Conservation (phyloP, 2,113 vertebrate genomes). For the Phaetusa simplex region DNA sequence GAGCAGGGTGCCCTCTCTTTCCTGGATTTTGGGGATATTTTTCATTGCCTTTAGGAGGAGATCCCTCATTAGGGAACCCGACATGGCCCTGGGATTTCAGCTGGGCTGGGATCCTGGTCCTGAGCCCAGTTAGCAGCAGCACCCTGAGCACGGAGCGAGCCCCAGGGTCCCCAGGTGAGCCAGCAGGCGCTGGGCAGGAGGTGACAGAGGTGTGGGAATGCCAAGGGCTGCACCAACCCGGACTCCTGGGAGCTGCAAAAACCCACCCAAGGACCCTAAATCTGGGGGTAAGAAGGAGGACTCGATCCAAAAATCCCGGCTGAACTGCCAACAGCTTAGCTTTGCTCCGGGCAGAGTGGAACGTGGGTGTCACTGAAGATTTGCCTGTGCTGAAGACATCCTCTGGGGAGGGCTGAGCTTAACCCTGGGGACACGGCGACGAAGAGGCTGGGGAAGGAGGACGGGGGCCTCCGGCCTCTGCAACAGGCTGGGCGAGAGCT, state of each 20-base stretch:
- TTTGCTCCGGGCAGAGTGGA: neutral
- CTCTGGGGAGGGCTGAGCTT: neutral
- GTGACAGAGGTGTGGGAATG: neutral
- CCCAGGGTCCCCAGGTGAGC: neutral
- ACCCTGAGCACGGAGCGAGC: rapidly evolving
- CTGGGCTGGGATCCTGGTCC: rapidly evolving
- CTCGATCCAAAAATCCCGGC: neutral
- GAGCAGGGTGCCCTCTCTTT: neutral
- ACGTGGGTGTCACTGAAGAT: neutral
- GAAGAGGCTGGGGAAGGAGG: neutral
- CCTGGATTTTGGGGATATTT: neutral
- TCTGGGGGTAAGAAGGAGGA: neutral
- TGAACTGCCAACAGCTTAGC: neutral
- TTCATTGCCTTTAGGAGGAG: neutral
- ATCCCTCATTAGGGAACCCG: rapidly evolving
- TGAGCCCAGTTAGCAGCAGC: rapidly evolving
- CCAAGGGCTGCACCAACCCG: neutral
- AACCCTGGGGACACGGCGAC: rapidly evolving
- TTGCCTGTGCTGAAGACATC: neutral
- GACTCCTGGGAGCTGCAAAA: neutral
- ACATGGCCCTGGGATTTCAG: rapidly evolving
- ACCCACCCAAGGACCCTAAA: neutral
- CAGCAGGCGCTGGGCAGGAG: neutral
- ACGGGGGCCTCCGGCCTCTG: rapidly evolving
- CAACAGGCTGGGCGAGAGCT: neutral